A percentile compares a stretch with the other conserved stretches of the same genome.
phyloP scores from a whole-genome alignment of 2,888 invertebrate genomes.

The Esperia sulphurella region DNA sequence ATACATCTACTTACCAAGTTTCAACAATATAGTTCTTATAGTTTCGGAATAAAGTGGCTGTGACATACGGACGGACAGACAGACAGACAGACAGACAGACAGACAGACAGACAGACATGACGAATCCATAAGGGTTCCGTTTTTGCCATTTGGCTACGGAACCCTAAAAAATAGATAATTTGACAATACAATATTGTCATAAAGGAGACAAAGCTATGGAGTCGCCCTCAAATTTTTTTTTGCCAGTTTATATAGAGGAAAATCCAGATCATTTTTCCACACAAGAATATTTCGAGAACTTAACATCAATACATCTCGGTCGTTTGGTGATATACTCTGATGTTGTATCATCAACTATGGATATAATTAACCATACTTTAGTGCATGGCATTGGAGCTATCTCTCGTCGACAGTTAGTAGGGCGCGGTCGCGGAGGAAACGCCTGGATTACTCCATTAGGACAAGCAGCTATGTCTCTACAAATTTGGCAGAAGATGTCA shows the following conservation, averaged over 20 bases:
- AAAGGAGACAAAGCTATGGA: background rate
- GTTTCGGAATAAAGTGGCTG: too few species aligned
- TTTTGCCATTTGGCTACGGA: too few species aligned
- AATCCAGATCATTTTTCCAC: constrained; percentile 3
- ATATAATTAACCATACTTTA: constrained; percentile 1
- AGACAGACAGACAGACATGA: too few species aligned
- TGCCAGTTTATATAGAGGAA: constrained; percentile 6
- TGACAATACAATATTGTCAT: constrained; percentile 14
- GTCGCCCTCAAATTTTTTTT: constrained; percentile 3
- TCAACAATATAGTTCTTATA: too few species aligned
- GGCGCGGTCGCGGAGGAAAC: constrained; percentile 7
- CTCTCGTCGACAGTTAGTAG: constrained; percentile 4
- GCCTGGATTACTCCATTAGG: constrained; percentile 9
- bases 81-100: too few species aligned
- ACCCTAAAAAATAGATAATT: background rate
- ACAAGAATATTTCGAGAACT: constrained; percentile 6
- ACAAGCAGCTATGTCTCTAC: constrained; percentile 10
- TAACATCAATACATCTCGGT: constrained; percentile 5
- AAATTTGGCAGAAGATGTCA: constrained; percentile 8
- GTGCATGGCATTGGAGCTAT: constrained; percentile 5
- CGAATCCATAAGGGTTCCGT: too few species aligned
- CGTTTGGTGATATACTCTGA: constrained; percentile 4
- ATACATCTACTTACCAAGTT: too few species aligned
- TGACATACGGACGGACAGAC: too few species aligned
- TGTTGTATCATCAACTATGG: constrained; percentile 8